phyloP scores from a whole-genome alignment of 1,140 invertebrate genomes.

The Magallana angulata region DNA sequence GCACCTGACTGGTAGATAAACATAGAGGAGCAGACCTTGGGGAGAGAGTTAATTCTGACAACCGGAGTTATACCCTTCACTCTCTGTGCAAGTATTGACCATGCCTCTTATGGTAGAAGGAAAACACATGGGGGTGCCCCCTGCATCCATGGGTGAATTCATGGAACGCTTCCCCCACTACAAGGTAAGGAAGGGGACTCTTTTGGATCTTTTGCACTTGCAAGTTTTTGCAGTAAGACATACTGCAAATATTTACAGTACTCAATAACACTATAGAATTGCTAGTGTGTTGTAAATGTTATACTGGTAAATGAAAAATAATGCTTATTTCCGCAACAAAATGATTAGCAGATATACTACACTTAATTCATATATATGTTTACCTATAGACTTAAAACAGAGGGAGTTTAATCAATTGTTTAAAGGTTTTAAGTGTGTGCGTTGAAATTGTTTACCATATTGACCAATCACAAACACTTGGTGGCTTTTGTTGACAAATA shows the following conservation, averaged over 20 bases:
- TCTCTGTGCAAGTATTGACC: not conserved
- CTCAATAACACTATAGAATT: too few relatives aligned
- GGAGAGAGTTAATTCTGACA: too few relatives aligned
- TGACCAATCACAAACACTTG: not conserved
- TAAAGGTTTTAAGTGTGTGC: not conserved
- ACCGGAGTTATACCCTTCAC: not conserved
- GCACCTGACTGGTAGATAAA: not conserved
- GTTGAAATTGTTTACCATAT: not conserved
- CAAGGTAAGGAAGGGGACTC: slow-evolving; percentile 46
- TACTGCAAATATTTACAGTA: too few relatives aligned
- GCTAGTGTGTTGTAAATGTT: too few relatives aligned
- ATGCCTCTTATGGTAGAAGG: slow-evolving; percentile 62
- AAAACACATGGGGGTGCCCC: slow-evolving; percentile 52
- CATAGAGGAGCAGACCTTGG: not conserved
- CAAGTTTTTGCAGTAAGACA: too few relatives aligned
- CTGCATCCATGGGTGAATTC: slow-evolving; percentile 56
- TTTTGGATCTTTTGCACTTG: too few relatives aligned
- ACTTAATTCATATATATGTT: not conserved
- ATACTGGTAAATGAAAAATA: too few relatives aligned
- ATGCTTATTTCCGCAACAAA: too few relatives aligned
- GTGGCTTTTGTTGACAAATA: not conserved
- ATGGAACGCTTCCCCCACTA: slow-evolving; percentile 56
- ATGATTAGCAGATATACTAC: too few relatives aligned
- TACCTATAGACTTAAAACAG: not conserved
- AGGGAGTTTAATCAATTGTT: not conserved